These are phyloP conservation scores for Urosaurus nigricauda DNA, from an alignment of 2,797 vertebrate species.

Conservation along the genomic window DNA sequence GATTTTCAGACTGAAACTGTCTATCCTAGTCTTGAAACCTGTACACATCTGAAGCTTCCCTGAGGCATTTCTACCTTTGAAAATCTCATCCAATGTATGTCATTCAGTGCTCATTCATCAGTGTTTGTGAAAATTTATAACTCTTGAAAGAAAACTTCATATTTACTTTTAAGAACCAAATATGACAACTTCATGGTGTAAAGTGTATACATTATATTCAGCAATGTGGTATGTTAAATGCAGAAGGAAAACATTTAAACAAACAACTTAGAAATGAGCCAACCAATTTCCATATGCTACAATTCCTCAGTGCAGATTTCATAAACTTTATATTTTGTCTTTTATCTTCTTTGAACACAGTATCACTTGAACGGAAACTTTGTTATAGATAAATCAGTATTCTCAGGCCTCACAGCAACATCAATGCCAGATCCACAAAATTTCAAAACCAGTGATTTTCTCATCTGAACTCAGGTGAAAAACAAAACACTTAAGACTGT, in stretches of 20 bases:
- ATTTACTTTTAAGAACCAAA: slow-evolving; percentile 30
- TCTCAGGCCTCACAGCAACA: slow-evolving; percentile 37
- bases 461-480: slow-evolving; percentile 42
- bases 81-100: background rate
- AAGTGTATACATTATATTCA: background rate
- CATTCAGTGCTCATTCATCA: slow-evolving; percentile 14
- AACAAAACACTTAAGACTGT: slow-evolving; percentile 18
- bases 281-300: background rate
- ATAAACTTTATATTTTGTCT: background rate
- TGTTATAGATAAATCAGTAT: slow-evolving; percentile 9
- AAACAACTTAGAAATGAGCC: slow-evolving; percentile 17
- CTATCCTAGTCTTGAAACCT: background rate
- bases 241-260: slow-evolving; percentile 27
- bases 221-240: slow-evolving; percentile 17
- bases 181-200: slow-evolving; percentile 15
- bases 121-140: background rate
- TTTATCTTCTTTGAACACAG: slow-evolving; percentile 19
- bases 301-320: background rate
- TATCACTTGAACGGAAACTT: slow-evolving; percentile 49
- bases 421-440: slow-evolving; percentile 32
- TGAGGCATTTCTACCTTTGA: slow-evolving; percentile 9
- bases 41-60: slow-evolving; percentile 4
- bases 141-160: slow-evolving; percentile 7
- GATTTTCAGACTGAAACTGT: background rate
- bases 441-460: slow-evolving; percentile 42